Base-by-base conservation (phyloP, 2,888 invertebrate genomes). In the Pyrgus malvae region DNA sequence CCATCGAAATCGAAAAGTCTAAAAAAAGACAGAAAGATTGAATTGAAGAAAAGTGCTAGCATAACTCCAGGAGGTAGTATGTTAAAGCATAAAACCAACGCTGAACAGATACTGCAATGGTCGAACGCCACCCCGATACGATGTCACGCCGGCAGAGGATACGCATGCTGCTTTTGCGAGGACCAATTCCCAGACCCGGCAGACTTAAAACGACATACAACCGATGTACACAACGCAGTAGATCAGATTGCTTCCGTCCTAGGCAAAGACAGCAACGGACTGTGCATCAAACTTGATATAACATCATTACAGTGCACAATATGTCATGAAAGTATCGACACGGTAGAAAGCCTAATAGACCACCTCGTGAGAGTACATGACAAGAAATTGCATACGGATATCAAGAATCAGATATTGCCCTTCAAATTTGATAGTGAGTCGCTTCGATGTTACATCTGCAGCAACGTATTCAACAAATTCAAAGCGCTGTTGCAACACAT, bases 401-500 rank as follows among this genome's bases (percentile, higher is more conserved):
- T 71, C 2, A 77, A 74, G 35, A 76, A 70, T 19, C 77, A 77
- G 42, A 77, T 83, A 3, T 56, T 84, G 0, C 80, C 80, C 0
- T 83, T 83, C 40, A 78, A 72, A 60, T 82, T 84, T 25, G 75
- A 79, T 1, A 62, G 66, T 0, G 67, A 72, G 2, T 48, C 35
- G 0, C 48, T 86, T 2, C 74, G 78, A 37, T 90, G 90, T 57
- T 83, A 80, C 31, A 70, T 87, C 0, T 87, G 87, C 59, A 69
- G 66, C 37, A 83, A 88, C 53, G 72, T 69, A 0, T 90, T 78
- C 40, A 82, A 85, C 58, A 86, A 82, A 17, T 86, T 89, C 79
- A 85, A 83, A 56, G 58, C 79, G 0, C 54, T 89, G 2, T 79
- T 83, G 74, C 85, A 84, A 33, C 89, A 90, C 37, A 89, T 88